Conservation (phyloP, 2,113 vertebrate species). For the Guaruba guarouba region DNA sequence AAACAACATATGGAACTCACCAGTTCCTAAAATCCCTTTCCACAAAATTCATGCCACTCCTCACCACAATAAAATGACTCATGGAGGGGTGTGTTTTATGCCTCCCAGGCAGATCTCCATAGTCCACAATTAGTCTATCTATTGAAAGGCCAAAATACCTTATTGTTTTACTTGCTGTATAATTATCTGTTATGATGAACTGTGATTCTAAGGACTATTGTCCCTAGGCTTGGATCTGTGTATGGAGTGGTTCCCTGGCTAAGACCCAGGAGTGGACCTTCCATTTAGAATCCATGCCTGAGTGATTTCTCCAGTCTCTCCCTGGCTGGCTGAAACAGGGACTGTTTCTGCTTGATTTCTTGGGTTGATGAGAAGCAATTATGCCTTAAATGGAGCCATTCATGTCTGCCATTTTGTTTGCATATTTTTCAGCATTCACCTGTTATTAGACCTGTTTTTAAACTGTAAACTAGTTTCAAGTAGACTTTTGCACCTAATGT, state of each 20-base stretch:
- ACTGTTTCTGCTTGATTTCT: constrained; percentile 87
- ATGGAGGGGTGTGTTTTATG: constrained; percentile 68
- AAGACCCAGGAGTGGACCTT: constrained; percentile 80
- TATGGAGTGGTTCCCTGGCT: constrained; percentile 73
- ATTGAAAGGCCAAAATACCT: constrained; percentile 77
- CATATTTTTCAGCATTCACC: constrained; percentile 83
- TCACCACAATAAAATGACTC: constrained; percentile 72
- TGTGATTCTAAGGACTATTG: constrained; percentile 81
- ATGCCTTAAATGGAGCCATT: constrained; percentile 86
- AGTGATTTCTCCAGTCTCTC: constrained; percentile 79
- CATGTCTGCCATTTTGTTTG: constrained; percentile 88
- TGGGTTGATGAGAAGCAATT: constrained; percentile 87
- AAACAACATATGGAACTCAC: constrained; percentile 76
- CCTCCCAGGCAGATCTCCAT: constrained; percentile 77
- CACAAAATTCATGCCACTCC: constrained; percentile 74
- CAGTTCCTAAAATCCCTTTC: constrained; percentile 74
- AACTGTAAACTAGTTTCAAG: constrained; percentile 82
- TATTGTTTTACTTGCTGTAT: constrained; percentile 81
- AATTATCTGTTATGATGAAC: constrained; percentile 86
- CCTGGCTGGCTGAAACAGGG: constrained; percentile 74
- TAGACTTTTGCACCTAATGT: constrained; percentile 78
- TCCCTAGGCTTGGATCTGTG: constrained; percentile 75
- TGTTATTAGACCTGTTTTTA: constrained; percentile 86
- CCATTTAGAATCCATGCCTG: constrained; percentile 79
- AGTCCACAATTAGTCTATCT: constrained; percentile 80